Evolutionary conservation across 1,140 invertebrate species (phyloP).

Genomic region (Heliconius hewitsoni): DNA sequence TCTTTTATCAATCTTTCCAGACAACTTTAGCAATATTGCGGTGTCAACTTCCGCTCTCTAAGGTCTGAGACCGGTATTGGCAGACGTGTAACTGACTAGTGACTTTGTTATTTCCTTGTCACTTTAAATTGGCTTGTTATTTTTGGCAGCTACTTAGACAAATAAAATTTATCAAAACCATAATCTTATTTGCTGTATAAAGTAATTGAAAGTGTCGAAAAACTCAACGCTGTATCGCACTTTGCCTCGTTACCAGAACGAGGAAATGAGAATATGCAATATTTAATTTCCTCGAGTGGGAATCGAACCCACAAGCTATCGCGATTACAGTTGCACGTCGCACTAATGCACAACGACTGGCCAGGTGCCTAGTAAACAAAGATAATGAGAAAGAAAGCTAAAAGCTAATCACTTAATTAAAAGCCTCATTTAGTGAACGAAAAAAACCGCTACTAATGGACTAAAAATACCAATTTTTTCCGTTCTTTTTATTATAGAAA

Average conservation of each 20-base stretch:
- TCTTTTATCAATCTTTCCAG: neutral
- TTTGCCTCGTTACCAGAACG: neutral
- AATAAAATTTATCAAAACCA: neutral
- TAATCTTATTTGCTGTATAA: no score
- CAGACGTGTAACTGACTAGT: conserved; percentile 26
- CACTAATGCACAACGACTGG: no score
- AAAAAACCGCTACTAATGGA: neutral
- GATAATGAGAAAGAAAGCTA: neutral
- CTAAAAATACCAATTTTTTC: neutral
- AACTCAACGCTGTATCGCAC: no score
- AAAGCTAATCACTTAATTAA: neutral
- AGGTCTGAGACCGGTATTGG: conserved; percentile 6
- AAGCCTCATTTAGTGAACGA: neutral
- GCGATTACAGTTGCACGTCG: neutral
- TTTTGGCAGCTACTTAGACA: neutral
- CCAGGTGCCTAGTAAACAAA: no score
- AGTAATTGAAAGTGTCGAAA: no score
- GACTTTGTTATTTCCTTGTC: conserved; percentile 22
- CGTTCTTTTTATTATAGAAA: neutral
- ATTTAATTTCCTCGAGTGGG: neutral
- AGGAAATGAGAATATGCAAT: neutral
- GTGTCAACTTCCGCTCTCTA: conserved; percentile 36
- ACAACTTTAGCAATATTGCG: conserved; percentile 23
- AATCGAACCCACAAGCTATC: neutral
- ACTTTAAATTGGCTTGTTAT: neutral